A percentile compares a stretch with the other conserved stretches of the same genome.
These are phyloP conservation scores for Etia nguti DNA, from an alignment of 2,113 vertebrate species.

Conservation along the genomic window DNA sequence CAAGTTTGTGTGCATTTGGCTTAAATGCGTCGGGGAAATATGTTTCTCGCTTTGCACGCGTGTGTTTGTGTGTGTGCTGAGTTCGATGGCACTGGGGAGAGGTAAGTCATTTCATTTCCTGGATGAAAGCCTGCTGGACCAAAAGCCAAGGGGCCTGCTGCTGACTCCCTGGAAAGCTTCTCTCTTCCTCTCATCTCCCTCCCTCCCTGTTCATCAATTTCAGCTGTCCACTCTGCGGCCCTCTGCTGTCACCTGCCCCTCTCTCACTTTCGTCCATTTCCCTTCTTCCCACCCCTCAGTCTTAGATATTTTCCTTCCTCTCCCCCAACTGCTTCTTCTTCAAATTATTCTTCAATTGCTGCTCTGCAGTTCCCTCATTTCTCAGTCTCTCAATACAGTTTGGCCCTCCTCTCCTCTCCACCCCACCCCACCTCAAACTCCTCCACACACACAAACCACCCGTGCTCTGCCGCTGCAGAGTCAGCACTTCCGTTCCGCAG, in stretches of 20 bases:
- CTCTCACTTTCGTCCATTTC: background rate
- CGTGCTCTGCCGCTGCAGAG: constrained; percentile 15
- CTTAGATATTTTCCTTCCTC: background rate
- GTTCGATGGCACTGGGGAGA: constrained; percentile 1
- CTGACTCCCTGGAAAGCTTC: background rate
- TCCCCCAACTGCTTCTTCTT: background rate
- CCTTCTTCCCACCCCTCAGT: background rate
- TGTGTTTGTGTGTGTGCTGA: background rate
- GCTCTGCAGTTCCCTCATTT: background rate
- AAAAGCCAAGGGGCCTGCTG: constrained; percentile 25
- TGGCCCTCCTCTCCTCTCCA: background rate
- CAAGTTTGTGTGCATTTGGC: background rate
- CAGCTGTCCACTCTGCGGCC: background rate
- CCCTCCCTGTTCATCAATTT: background rate
- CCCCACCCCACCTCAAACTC: background rate
- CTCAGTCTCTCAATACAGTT: background rate
- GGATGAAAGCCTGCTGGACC: constrained; percentile 24
- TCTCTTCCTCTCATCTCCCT: background rate
- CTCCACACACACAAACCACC: background rate
- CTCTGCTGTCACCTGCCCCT: background rate
- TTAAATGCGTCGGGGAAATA: background rate
- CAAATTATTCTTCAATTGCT: constrained; percentile 2
- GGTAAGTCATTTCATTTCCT: constrained; percentile 42
- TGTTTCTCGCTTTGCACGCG: background rate
- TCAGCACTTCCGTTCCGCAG: constrained; percentile 60